Percentiles rank a stretch among this genome's conserved stretches.
These are phyloP conservation scores for Datnioides undecimradiatus DNA, from an alignment of 2,113 vertebrate species.

Conservation along the genomic window DNA sequence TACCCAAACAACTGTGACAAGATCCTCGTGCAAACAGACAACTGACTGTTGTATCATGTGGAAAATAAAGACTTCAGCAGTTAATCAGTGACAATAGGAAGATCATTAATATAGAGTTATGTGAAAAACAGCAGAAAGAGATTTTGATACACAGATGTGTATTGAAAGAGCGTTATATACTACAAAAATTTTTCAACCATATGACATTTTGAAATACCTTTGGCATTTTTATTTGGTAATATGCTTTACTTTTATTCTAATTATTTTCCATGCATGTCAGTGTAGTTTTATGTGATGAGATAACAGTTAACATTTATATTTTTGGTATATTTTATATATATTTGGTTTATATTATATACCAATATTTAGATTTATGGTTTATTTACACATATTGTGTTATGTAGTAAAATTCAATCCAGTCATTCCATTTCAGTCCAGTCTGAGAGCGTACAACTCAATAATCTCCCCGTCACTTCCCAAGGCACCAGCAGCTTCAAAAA, in stretches of 20 bases:
- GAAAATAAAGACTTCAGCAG: not conserved
- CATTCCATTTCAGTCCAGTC: conserved; percentile 1
- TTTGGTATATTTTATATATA: not conserved
- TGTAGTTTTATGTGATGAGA: no score
- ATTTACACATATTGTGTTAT: not conserved
- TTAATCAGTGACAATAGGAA: not conserved
- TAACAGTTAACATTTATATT: no score
- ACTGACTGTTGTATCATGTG: not conserved
- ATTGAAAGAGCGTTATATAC: no score
- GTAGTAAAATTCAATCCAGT: not conserved
- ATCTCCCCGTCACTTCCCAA: not conserved
- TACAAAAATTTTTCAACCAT: no score
- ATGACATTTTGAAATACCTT: no score
- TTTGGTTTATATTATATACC: not conserved
- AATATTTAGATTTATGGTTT: no score
- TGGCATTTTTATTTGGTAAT: no score
- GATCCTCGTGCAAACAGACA: conserved; percentile 5
- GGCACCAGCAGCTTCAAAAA: conserved; percentile 12
- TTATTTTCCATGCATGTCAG: no score
- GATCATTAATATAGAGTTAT: not conserved
- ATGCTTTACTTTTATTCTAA: no score
- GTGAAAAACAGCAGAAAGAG: not conserved
- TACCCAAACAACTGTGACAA: not conserved
- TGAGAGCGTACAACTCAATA: not conserved
- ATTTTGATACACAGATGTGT: no score